Evolutionary conservation across 2,888 invertebrate species (phyloP).

Genomic region (Archaeoteleia sp.): DNA sequence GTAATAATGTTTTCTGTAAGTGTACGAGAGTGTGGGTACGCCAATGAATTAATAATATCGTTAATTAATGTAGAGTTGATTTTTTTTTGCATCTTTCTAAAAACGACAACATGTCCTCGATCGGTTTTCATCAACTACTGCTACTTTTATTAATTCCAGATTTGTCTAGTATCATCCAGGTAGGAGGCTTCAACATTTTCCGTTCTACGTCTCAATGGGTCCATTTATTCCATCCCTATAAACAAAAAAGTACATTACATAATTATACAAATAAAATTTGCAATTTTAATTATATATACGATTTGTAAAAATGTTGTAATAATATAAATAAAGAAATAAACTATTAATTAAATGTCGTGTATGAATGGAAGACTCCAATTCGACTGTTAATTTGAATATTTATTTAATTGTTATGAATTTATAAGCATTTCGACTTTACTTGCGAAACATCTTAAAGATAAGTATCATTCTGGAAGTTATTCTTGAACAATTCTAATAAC

Average conservation of each 20-base stretch:
- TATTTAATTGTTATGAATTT: no score
- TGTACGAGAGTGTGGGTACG: constrained; percentile 54
- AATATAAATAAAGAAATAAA: not conserved
- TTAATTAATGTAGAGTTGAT: constrained; percentile 57
- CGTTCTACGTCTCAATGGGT: constrained; percentile 65
- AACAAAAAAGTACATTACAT: constrained; percentile 52
- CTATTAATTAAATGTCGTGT: no score
- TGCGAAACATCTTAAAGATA: no score
- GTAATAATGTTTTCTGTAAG: constrained; percentile 65
- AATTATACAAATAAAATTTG: no score
- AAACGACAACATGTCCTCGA: constrained; percentile 57
- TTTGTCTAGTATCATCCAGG: constrained; percentile 57
- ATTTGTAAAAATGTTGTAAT: no score
- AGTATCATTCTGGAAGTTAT: no score
- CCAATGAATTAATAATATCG: constrained; percentile 54
- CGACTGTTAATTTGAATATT: no score
- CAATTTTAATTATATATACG: no score
- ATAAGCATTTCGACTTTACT: no score
- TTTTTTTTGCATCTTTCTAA: constrained; percentile 53
- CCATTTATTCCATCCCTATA: constrained; percentile 78
- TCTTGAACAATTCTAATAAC: no score
- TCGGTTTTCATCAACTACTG: constrained; percentile 57
- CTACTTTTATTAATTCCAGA: constrained; percentile 60
- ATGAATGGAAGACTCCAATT: no score
- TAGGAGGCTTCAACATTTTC: constrained; percentile 53